Percentiles rank a stretch among this genome's conserved stretches.
Evolutionary conservation across 1,140 invertebrate genomes (phyloP).

Genomic region (Drosophila sucinea): DNA sequence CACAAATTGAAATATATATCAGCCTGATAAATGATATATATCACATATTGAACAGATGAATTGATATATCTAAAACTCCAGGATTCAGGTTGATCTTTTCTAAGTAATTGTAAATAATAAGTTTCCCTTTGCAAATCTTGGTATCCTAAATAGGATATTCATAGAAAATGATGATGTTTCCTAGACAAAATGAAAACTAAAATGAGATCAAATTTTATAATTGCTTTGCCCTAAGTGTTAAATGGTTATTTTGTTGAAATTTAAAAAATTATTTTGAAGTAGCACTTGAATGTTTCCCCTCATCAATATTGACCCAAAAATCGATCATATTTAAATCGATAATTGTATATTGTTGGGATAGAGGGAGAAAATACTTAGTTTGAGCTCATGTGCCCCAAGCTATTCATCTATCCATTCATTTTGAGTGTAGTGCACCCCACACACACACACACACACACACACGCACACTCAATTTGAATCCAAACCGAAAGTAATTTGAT

Average conservation of each 20-base stretch:
- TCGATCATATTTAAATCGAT: not conserved
- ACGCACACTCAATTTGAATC: constrained; percentile 35
- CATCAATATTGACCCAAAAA: not conserved
- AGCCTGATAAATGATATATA: too few species aligned
- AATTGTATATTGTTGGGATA: not conserved
- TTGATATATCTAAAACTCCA: too few species aligned
- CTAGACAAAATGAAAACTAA: too few species aligned
- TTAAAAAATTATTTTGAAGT: not conserved
- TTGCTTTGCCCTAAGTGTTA: not conserved
- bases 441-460: not conserved
- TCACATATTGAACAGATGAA: too few species aligned
- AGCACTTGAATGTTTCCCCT: not conserved
- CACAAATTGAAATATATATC: too few species aligned
- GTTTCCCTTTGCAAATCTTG: too few species aligned
- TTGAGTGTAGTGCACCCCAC: constrained; percentile 41
- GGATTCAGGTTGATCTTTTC: too few species aligned
- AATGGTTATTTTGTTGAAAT: constrained; percentile 7
- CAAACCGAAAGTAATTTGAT: constrained; percentile 66
- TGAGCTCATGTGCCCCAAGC: not conserved
- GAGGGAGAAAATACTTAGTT: not conserved
- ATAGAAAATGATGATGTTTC: too few species aligned
- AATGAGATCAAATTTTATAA: too few species aligned
- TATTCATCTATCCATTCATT: constrained; percentile 12
- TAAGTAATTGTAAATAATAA: too few species aligned
- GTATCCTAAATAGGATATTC: too few species aligned